Base-by-base conservation (phyloP, 2,113 vertebrate genomes). In the Spizaetus ornatus region DNA sequence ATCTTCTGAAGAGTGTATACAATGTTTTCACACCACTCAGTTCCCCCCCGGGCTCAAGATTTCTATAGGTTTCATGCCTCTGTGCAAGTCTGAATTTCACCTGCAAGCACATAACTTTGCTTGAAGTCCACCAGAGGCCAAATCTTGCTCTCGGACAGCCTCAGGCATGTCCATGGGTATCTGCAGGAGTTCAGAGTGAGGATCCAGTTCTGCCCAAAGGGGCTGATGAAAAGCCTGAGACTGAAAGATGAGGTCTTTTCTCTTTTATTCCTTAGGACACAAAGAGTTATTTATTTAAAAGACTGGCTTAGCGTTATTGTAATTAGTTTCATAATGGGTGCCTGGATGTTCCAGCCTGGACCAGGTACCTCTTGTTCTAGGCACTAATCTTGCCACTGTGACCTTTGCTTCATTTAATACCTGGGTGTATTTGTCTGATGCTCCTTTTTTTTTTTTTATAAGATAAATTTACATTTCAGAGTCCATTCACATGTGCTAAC, bases 401-500 rank as follows among this genome's bases (percentile, higher is more conserved):
- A 95, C 72, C 74, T 95, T 95, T 86, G 47, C 11, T 79, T 88
- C 36, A 38, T 85, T 88, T 90, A 96, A 92, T 97, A 96, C 95
- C 93, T 96, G 84, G 17, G 29, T 91, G 29, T 88, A 93, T 94
- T 31, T 90, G 67, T 53, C 67, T 90, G 67, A 81, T 92, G 45
- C 26, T 52, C 11, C 2, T n/a, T 20, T 31, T n/a, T 27, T 34
- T 31, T 26, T 47, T 81, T 72, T 65, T 66, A 3, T 38, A 93
- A 91, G 76, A 95, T 85, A 86, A 91, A 95, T 97, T 95, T 97
- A 87, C 93, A 93, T 95, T 96, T 97, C 91, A 92, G 93, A 88
- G 76, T 95, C 89, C 96, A 95, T 95, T 95, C 96, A 88, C 79
- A 95, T 93, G 91, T 97, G 67, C 90, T 97, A 96, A 97, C 94